Percentiles rank a stretch among this genome's conserved stretches.
Evolutionary conservation across 2,113 vertebrate species (phyloP).

Genomic region (Microcebus murinus): DNA sequence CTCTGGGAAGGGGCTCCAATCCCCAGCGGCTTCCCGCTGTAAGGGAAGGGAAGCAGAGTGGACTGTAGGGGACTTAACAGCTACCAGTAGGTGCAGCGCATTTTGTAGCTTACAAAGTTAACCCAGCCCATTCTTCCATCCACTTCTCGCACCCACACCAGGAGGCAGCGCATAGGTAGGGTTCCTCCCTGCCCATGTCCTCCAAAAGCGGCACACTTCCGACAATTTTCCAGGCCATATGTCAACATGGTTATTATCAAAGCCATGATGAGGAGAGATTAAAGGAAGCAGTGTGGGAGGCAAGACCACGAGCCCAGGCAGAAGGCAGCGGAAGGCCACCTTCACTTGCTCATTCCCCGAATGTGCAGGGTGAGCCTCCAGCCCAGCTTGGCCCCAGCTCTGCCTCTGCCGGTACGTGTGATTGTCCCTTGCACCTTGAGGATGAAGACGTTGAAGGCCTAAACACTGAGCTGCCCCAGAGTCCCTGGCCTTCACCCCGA

Average conservation of each 20-base stretch:
- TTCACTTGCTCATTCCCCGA: not conserved
- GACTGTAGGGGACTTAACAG: not conserved
- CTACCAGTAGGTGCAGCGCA: not conserved
- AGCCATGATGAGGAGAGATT: not conserved
- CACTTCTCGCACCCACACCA: not conserved
- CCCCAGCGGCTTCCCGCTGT: not conserved
- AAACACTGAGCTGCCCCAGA: not conserved
- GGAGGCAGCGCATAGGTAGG: not conserved
- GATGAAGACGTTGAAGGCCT: not conserved
- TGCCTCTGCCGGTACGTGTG: too few species aligned
- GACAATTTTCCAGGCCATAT: not conserved
- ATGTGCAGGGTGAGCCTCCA: not conserved
- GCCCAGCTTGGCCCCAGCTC: not conserved
- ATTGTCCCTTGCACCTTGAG: not conserved
- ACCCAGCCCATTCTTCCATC: not conserved
- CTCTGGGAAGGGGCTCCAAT: not conserved
- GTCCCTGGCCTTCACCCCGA: not conserved
- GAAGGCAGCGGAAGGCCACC: not conserved
- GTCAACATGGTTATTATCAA: not conserved
- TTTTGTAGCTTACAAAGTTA: not conserved
- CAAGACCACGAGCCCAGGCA: not conserved
- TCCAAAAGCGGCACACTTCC: not conserved
- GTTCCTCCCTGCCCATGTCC: not conserved
- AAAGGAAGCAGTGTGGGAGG: not conserved
- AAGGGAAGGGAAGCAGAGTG: not conserved